Evolutionary conservation across 2,113 vertebrate species (phyloP), one percentile per base, ranked within the genome.

Genomic region (Mola mola): DNA sequence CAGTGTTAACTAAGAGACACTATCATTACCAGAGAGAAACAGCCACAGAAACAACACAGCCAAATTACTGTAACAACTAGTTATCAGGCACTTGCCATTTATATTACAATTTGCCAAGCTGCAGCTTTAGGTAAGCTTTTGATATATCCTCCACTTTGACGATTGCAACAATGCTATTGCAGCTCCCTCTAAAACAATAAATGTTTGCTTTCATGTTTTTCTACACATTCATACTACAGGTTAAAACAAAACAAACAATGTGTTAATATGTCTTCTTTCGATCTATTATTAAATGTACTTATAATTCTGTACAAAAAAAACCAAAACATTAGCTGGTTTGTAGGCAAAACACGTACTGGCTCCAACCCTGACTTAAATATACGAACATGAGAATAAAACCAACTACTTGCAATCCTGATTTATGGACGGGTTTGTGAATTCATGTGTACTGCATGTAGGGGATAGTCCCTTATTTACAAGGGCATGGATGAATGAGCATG

Each of bases 401-500:
- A 5, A 38, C 2, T 17, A 41, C 8, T 12, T 7, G 5, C 31
- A 25, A 8, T 21, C 13, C 15, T 44, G 6, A 29, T 55, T 20
- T 65, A 26, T 31, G 25, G 47, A 16, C n/a, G 10, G 15, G 38
- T 50, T 4, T 63, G 44, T 53, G 62, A 55, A 34, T 37, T 52
- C 31, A 52, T 51, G 41, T 82, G 55, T 46, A 8, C 34, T 25
- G 31, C 55, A 40, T 31, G 50, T 44, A 47, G 26, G 56, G 59
- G 55, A 72, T 6, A 33, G 78, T 69, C 46, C 49, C 43, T 48
- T 72, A 65, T 83, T 84, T 86, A 79, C 77, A 84, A 81, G 29
- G 38, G 12, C 34, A 75, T 17, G 77, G 61, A 34, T 81, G 75
- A 82, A 80, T 66, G 70, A 82, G 42, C 53, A 34, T 52, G 61